Conservation (phyloP, 1,140 invertebrate species). For the Phenacoccus solenopsis region DNA sequence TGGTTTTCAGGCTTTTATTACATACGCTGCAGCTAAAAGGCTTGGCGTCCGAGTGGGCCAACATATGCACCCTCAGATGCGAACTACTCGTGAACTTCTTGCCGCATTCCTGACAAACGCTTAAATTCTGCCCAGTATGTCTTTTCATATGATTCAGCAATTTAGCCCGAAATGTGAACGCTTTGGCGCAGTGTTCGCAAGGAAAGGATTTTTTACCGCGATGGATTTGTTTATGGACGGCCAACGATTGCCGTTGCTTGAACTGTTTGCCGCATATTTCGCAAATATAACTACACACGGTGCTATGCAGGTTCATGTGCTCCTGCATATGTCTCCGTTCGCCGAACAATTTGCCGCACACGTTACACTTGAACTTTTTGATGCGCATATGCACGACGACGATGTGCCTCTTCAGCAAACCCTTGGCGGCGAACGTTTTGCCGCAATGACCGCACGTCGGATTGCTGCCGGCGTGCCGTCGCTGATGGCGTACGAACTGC, state of each 20-base stretch:
- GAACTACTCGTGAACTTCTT: conserved; percentile 20
- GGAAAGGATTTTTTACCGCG: background rate
- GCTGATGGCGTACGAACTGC: background rate
- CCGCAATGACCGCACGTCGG: background rate
- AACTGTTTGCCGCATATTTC: background rate
- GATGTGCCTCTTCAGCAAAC: background rate
- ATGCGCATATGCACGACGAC: background rate
- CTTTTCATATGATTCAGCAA: background rate
- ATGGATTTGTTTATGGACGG: background rate
- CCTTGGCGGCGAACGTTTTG: background rate
- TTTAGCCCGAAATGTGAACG: background rate
- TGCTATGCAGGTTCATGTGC: background rate
- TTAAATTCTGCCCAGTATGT: background rate
- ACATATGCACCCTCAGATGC: background rate
- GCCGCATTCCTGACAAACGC: conserved; percentile 17
- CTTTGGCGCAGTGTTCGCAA: background rate
- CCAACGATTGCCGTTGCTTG: background rate
- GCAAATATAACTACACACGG: background rate
- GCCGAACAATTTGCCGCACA: background rate
- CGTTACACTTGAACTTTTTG: background rate
- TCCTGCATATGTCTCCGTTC: background rate
- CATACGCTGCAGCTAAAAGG: background rate
- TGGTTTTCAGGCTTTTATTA: conserved; percentile 21
- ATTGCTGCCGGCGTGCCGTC: background rate
- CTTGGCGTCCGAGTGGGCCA: background rate